A percentile compares a stretch with the other conserved stretches of the same genome.
These are phyloP conservation scores for Melanostoma mellinum DNA, from an alignment of 2,888 invertebrate species.

Conservation along the genomic window DNA sequence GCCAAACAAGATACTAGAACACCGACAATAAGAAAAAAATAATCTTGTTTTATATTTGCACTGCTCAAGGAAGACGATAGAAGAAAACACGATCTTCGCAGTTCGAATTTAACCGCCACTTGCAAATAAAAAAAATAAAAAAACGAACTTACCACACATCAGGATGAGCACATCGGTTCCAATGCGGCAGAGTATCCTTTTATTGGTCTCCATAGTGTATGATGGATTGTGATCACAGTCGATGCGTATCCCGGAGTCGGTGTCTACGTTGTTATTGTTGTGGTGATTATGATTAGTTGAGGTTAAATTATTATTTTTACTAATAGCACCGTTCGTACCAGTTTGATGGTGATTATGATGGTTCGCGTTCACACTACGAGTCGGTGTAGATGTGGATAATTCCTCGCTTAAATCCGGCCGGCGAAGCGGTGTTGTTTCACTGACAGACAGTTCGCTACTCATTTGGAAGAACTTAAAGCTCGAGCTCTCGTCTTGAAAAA, in stretches of 20 bases:
- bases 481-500: conserved; percentile 66
- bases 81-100: neutral
- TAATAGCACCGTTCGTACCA: conserved; percentile 56
- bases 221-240: conserved; percentile 54
- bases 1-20: conserved; percentile 35
- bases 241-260: conserved; percentile 67
- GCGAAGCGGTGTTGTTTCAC: conserved; percentile 81
- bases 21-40: neutral
- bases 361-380: conserved; percentile 73
- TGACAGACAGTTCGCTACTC: conserved; percentile 81
- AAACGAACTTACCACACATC: conserved; percentile 85
- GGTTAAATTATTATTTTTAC: conserved; percentile 35
- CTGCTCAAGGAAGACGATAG: neutral
- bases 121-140: neutral
- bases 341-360: conserved; percentile 46
- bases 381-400: conserved; percentile 72
- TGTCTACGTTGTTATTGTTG: conserved; percentile 75
- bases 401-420: conserved; percentile 77
- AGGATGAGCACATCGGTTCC: conserved; percentile 87
- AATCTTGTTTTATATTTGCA: too few relatives aligned
- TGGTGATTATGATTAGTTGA: conserved; percentile 59
- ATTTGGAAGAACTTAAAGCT: conserved; percentile 77
- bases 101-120: neutral
- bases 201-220: conserved; percentile 80
- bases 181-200: conserved; percentile 85